Evolutionary conservation across 2,113 vertebrate species (phyloP).

Genomic region (Erythrolamprus reginae): DNA sequence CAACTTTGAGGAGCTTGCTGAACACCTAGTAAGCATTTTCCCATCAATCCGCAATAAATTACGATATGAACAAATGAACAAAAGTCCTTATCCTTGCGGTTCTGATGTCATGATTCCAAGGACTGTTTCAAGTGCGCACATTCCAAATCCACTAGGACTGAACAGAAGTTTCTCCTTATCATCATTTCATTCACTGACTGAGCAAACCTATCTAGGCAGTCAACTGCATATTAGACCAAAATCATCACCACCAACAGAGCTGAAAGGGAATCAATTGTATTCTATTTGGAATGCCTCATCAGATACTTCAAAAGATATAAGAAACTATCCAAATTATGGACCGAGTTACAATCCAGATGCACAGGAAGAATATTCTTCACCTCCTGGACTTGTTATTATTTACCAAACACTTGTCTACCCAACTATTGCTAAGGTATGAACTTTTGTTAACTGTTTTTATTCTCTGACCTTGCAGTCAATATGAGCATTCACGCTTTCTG

Average conservation of each 20-base stretch:
- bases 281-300: slow-evolving; percentile 21
- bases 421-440: slow-evolving; percentile 57
- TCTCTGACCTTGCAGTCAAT: background rate
- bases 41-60: slow-evolving; percentile 36
- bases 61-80: slow-evolving; percentile 34
- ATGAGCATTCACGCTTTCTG: background rate
- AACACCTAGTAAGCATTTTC: slow-evolving; percentile 50
- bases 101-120: slow-evolving; percentile 54
- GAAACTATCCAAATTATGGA: background rate
- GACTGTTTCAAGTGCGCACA: slow-evolving; percentile 47
- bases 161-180: slow-evolving; percentile 44
- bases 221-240: slow-evolving; percentile 39
- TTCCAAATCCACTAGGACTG: slow-evolving; percentile 36
- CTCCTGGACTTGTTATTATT: slow-evolving; percentile 55
- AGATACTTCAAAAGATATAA: slow-evolving; percentile 26
- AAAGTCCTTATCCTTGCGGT: slow-evolving; percentile 34
- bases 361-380: slow-evolving; percentile 25
- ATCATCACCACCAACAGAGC: slow-evolving; percentile 23
- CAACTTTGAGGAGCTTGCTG: slow-evolving; percentile 52
- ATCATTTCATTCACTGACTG: slow-evolving; percentile 26
- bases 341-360: slow-evolving; percentile 50
- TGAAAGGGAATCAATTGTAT: slow-evolving; percentile 26
- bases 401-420: slow-evolving; percentile 62
- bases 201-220: slow-evolving; percentile 25
- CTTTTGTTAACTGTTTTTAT: background rate